A percentile compares a stretch with the other conserved stretches of the same genome.
Evolutionary conservation across 2,888 invertebrate species (phyloP).

Genomic region (Caenorhabditis sulstoni): DNA sequence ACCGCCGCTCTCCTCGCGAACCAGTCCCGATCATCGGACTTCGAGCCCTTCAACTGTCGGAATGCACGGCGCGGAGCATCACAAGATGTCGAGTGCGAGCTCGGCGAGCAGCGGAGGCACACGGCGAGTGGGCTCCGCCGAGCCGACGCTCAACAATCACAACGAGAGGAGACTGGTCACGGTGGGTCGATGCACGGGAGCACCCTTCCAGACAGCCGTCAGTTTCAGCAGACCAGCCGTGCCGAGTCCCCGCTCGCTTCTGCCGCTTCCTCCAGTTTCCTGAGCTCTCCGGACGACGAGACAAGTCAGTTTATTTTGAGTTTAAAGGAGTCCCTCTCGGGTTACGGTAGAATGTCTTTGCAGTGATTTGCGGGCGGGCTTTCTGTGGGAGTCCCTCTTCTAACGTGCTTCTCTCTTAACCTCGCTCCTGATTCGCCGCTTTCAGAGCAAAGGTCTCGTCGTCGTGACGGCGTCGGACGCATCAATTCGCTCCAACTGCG

Average conservation of each 20-base stretch:
- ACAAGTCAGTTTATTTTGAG: slow-evolving; percentile 70
- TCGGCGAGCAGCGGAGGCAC: slow-evolving; percentile 50
- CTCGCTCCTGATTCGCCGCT: background rate
- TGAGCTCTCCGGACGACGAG: slow-evolving; percentile 79
- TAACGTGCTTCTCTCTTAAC: slow-evolving; percentile 22
- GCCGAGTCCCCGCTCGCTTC: slow-evolving; percentile 59
- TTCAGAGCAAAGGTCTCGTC: slow-evolving; percentile 52
- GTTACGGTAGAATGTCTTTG: slow-evolving; percentile 5
- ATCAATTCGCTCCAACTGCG: slow-evolving; percentile 60
- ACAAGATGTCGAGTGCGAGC: slow-evolving; percentile 53
- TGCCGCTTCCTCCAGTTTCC: too few relatives aligned
- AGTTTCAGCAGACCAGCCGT: slow-evolving; percentile 37
- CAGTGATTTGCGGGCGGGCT: slow-evolving; percentile 11
- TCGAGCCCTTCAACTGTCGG: slow-evolving; percentile 29
- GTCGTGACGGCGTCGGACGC: slow-evolving; percentile 49
- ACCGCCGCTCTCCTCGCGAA: slow-evolving; percentile 53
- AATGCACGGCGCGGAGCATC: slow-evolving; percentile 5
- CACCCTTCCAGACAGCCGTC: slow-evolving; percentile 43
- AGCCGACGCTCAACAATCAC: slow-evolving; percentile 30
- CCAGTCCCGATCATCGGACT: slow-evolving; percentile 38
- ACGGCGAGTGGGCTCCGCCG: slow-evolving; percentile 52
- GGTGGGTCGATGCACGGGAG: background rate
- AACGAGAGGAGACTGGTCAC: background rate
- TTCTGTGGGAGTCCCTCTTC: background rate
- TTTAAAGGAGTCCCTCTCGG: background rate